Evolutionary conservation across 2,797 vertebrate genomes (phyloP).

Genomic region (Leuciscus waleckii): DNA sequence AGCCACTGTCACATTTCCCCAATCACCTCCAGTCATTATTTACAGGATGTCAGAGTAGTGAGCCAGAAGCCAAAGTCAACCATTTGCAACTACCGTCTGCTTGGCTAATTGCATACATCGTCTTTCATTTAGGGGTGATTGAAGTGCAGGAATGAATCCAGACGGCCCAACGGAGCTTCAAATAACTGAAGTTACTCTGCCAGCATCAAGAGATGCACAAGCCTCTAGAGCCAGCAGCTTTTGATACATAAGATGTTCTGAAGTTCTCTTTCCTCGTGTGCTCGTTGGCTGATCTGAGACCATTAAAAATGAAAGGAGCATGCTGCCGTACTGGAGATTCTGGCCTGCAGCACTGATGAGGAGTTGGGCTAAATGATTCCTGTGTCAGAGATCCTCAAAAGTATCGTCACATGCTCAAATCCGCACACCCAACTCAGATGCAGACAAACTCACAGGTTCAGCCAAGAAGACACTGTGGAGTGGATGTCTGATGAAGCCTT

Average conservation of each 20-base stretch:
- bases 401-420: neutral
- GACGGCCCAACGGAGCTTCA: conserved; percentile 52
- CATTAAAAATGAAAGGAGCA: conserved; percentile 49
- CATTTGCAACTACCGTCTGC: conserved; percentile 73
- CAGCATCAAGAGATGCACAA: conserved; percentile 50
- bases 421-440: neutral
- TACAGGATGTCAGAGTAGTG: conserved; percentile 68
- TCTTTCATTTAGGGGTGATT: conserved; percentile 76
- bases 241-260: conserved; percentile 40
- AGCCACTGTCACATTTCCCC: conserved; percentile 51
- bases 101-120: conserved; percentile 77
- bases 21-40: conserved; percentile 76
- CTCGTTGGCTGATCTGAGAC: conserved; percentile 43
- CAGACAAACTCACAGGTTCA: conserved; percentile 20
- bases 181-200: conserved; percentile 47
- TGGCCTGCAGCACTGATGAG: conserved; percentile 35
- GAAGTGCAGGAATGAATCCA: conserved; percentile 70
- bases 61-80: conserved; percentile 71
- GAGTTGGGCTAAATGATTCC: conserved; percentile 41
- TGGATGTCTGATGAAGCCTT: conserved; percentile 19
- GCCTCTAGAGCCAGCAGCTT: conserved; percentile 42
- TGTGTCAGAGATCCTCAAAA: conserved; percentile 22
- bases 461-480: conserved; percentile 7
- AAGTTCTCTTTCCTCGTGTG: conserved; percentile 38
- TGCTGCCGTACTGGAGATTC: conserved; percentile 35